Evolutionary conservation across 2,113 vertebrate species (phyloP), one percentile per base, ranked within the genome.

Genomic region (Saguinus midas): DNA sequence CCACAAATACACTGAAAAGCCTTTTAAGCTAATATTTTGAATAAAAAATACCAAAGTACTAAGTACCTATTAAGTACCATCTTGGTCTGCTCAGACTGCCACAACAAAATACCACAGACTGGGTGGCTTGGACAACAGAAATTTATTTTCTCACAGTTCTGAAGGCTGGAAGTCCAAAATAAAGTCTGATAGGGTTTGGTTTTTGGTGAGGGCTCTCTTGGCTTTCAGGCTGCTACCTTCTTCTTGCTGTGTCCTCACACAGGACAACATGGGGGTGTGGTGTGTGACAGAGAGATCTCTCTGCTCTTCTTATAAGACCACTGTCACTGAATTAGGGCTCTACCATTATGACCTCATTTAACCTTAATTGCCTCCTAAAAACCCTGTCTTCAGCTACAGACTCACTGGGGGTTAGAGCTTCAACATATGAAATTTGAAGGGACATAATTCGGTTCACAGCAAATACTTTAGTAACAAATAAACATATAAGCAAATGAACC

Each of bases 391-490:
- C 52, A 96, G 57, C 50, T 66, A 92, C 3, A 45, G 64, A 66
- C 78, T 68, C 21, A 80, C 3, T 40, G 12, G 16, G 3, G 21
- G 17, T 66, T 87, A 90, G n/a, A 35, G 11, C 21, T 72, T 79
- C 35, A 72, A 70, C 6, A 61, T 12, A 90, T 4, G 18, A 79
- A 92, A 78, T 58, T 82, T 50, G 21, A 9, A 86, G 35, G 40
- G 18, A 50, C 8, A 85, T 13, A 95, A 32, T 66, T 95, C 61
- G 73, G 23, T 87, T 43, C 29, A 83, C 2, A 68, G 11, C 16
- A 93, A 86, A 91, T 58, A 58, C 20, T 61, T 92, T 87, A 89
- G 81, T 61, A 87, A 55, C 21, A 97, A 93, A 92, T 16, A 88
- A 8, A 35, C 35, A 76, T 21, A 76, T 64, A 58, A 68, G n/a